A percentile compares a stretch with the other conserved stretches of the same genome.
These are phyloP conservation scores for Etheostoma perlongum DNA, from an alignment of 2,797 vertebrate species.

Conservation along the genomic window DNA sequence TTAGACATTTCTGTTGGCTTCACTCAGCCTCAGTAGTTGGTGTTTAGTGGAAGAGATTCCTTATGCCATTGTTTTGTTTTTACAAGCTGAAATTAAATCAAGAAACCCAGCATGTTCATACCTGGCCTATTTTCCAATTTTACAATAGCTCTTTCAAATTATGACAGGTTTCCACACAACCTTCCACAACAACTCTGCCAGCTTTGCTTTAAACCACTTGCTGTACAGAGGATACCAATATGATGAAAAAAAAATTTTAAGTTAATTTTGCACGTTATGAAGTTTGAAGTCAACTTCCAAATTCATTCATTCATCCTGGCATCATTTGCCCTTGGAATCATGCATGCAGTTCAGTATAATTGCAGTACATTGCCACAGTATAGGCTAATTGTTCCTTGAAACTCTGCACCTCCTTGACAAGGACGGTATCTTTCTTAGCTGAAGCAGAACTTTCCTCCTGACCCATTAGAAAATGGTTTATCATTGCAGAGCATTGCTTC, in stretches of 20 bases:
- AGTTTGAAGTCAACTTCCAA: not conserved
- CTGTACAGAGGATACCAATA: not conserved
- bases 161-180: not conserved
- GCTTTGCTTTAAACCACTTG: not conserved
- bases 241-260: not conserved
- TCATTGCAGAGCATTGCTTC: constrained; percentile 6
- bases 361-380: not conserved
- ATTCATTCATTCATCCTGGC: not conserved
- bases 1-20: constrained; percentile 1
- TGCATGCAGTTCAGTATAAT: not conserved
- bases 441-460: not conserved
- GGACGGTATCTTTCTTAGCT: not conserved
- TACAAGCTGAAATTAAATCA: not conserved
- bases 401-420: not conserved
- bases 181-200: not conserved
- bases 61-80: not conserved
- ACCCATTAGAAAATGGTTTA: not conserved
- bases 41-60: constrained; percentile 8
- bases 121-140: not conserved
- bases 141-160: not conserved
- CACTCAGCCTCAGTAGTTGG: not conserved
- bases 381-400: constrained; percentile 4
- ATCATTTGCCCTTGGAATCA: not conserved
- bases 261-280: not conserved
- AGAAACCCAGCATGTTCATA: not conserved